phyloP scores from a whole-genome alignment of 2,113 vertebrate species.

The Ginglymostoma cirratum region DNA sequence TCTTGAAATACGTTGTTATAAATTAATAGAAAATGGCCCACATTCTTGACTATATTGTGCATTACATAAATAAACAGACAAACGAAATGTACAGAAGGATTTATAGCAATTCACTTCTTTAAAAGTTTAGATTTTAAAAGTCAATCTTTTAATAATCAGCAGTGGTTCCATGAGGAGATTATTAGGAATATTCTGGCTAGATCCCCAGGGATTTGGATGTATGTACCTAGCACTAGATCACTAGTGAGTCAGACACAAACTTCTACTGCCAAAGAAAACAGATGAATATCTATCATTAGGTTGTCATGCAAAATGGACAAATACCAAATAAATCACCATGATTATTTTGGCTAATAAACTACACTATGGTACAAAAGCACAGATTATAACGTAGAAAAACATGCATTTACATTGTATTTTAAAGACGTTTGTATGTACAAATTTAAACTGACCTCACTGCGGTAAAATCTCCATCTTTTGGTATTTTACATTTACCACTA shows the following conservation, averaged over 20 bases:
- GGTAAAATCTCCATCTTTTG: not conserved
- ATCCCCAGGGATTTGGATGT: not conserved
- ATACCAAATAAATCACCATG: constrained; percentile 18
- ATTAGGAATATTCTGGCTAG: not conserved
- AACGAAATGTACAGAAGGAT: not conserved
- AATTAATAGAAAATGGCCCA: not conserved
- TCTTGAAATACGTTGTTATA: not conserved
- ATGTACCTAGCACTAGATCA: not conserved
- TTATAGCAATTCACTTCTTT: not conserved
- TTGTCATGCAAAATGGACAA: constrained; percentile 34
- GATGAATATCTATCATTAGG: constrained; percentile 21
- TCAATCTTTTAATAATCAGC: not conserved
- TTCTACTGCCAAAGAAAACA: constrained; percentile 17
- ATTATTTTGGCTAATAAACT: not conserved
- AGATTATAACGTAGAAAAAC: not conserved
- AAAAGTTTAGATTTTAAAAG: not conserved
- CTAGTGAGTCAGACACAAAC: constrained; percentile 9
- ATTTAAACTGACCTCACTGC: not conserved
- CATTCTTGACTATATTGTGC: not conserved
- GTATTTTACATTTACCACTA: not conserved
- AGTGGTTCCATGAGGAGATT: not conserved
- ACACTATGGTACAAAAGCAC: not conserved
- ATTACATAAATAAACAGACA: not conserved
- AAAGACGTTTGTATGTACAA: not conserved
- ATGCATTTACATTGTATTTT: not conserved